Base-by-base conservation (phyloP, 2,797 vertebrate species). In the Centropyge bicolor region DNA sequence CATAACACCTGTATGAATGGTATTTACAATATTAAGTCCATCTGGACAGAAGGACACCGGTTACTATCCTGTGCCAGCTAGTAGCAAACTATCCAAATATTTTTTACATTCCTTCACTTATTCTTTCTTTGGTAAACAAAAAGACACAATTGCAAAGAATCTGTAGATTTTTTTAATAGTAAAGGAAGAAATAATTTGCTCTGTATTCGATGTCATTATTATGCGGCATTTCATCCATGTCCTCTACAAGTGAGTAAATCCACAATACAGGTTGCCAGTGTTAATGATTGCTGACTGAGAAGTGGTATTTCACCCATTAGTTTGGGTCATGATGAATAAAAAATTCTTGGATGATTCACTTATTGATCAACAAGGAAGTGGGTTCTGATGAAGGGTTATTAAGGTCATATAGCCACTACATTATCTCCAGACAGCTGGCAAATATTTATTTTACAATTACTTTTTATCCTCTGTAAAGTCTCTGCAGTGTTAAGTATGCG, bases 371-470 rank as follows among this genome's bases (percentile, higher is more conserved):
- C 70, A 72, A 56, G 59, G 31, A 59, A 78, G 64, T 82, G 59
- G 55, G 14, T 68, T 73, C 22, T 24, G 9, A 57, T 27, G 36
- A 35, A 67, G 27, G 43, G 12, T 72, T 65, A 35, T 57, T 67
- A 8, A 78, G 55, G 55, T 83, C 78, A 59, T 35, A 43, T 6
- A 51, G 22, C 38, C 70, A 35, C 67, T 17, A 17, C 11, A 27
- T 65, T 72, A 70, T 81, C 63, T 64, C 16, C 14, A 27, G 22
- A 61, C 62, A n/a, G 6, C 27, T 35, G 64, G 41, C 81, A 77
- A 85, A 88, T 85, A 60, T 82, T 82, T 76, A 63, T 63, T 76
- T 64, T 22, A 22, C 68, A 61, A 24, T 81, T 38, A 36, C 45
- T 60, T 36, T 71, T 84, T 70, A 38, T 72, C 59, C 45, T 62